phyloP scores from a whole-genome alignment of 2,113 vertebrate species.

The Hipposideros armiger region DNA sequence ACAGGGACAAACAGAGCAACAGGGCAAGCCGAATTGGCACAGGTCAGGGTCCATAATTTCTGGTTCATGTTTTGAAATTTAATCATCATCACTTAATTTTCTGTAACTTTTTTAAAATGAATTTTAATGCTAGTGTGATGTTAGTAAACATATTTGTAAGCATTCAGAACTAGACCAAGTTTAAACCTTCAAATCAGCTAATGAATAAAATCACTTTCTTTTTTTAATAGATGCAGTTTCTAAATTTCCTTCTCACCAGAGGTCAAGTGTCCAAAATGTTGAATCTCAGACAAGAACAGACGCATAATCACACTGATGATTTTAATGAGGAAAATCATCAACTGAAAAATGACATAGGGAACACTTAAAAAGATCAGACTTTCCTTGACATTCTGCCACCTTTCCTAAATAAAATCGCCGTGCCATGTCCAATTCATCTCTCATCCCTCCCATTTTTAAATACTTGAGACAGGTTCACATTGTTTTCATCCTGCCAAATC shows the following conservation, averaged over 20 bases:
- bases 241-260: background rate
- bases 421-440: conserved; percentile 79
- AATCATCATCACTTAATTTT: background rate
- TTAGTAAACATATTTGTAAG: background rate
- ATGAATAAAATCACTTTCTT: background rate
- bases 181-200: background rate
- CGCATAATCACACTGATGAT: conserved; percentile 67
- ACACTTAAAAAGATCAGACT: conserved; percentile 76
- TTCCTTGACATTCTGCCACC: conserved; percentile 74
- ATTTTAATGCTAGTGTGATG: background rate
- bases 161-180: background rate
- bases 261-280: conserved; percentile 68
- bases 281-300: conserved; percentile 44
- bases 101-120: background rate
- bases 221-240: background rate
- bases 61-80: background rate
- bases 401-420: conserved; percentile 82
- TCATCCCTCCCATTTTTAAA: conserved; percentile 79
- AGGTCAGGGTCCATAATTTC: background rate
- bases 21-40: background rate
- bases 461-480: conserved; percentile 57
- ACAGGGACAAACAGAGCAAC: background rate
- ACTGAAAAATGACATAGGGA: conserved; percentile 74
- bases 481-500: conserved; percentile 72
- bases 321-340: conserved; percentile 82